phyloP scores from a whole-genome alignment of 2,113 vertebrate genomes.

The Trogon melanurus region DNA sequence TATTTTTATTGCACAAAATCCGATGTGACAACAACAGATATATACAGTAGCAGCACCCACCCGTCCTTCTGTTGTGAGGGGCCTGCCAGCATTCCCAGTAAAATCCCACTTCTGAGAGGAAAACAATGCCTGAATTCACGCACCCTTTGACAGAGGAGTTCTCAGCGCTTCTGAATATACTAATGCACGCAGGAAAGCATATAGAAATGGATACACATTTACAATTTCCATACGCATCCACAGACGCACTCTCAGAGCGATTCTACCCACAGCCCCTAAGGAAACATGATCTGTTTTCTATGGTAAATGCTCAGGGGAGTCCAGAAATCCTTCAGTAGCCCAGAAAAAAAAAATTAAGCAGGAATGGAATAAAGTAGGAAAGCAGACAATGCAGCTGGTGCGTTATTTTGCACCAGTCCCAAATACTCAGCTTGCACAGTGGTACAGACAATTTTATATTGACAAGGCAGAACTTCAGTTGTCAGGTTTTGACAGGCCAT shows the following conservation, averaged over 20 bases:
- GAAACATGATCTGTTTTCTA: slow-evolving; percentile 32
- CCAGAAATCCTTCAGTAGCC: slow-evolving; percentile 55
- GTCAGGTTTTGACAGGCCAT: slow-evolving; percentile 70
- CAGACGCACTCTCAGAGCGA: neutral
- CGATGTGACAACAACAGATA: slow-evolving; percentile 71
- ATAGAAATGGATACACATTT: slow-evolving; percentile 3
- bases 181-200: neutral
- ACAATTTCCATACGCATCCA: neutral
- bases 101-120: slow-evolving; percentile 62
- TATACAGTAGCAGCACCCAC: slow-evolving; percentile 69
- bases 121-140: slow-evolving; percentile 60
- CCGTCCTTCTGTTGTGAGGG: slow-evolving; percentile 60
- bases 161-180: neutral
- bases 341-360: slow-evolving; percentile 38
- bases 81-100: slow-evolving; percentile 68
- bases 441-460: slow-evolving; percentile 63
- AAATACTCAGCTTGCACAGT: slow-evolving; percentile 46
- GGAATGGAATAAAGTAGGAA: slow-evolving; percentile 15
- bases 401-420: slow-evolving; percentile 62
- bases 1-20: slow-evolving; percentile 77
- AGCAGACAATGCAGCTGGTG: slow-evolving; percentile 65
- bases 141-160: slow-evolving; percentile 55
- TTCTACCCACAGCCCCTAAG: neutral
- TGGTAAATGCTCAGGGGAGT: slow-evolving; percentile 2
- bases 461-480: slow-evolving; percentile 68